A percentile compares a stretch with the other conserved stretches of the same genome.
Conservation (phyloP, 2,888 invertebrate species). For the Scelioninae gen. 1 region DNA sequence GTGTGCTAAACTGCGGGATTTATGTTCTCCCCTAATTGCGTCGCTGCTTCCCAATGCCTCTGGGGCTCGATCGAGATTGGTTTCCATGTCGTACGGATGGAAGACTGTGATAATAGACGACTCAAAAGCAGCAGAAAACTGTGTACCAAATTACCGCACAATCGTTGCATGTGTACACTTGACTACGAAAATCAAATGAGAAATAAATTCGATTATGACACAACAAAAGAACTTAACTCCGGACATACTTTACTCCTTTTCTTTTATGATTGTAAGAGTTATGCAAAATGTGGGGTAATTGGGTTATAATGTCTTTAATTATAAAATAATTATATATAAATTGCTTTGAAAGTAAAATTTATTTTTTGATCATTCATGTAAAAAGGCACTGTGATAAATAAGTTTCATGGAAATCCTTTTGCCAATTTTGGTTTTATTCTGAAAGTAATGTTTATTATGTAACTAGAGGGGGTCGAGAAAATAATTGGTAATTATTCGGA, state of each 20-base stretch:
- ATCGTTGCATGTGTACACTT: slow-evolving; percentile 57
- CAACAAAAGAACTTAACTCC: slow-evolving; percentile 36
- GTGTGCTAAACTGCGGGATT: slow-evolving; percentile 83
- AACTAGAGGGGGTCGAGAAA: too few relatives aligned
- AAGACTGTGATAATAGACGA: slow-evolving; percentile 71
- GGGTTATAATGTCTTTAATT: too few relatives aligned
- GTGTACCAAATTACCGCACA: slow-evolving; percentile 61
- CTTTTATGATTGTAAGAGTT: too few relatives aligned
- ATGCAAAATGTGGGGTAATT: too few relatives aligned
- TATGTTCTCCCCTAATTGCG: slow-evolving; percentile 83
- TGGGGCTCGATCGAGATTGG: slow-evolving; percentile 73
- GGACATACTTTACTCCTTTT: slow-evolving; percentile 8
- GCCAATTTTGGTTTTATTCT: too few relatives aligned
- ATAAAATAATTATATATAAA: too few relatives aligned
- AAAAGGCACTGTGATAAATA: too few relatives aligned
- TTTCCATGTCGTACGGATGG: slow-evolving; percentile 72
- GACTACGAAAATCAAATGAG: slow-evolving; percentile 55
- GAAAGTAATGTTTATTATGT: too few relatives aligned
- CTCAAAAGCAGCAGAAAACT: slow-evolving; percentile 68
- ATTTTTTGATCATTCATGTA: too few relatives aligned
- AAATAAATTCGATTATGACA: slow-evolving; percentile 62
- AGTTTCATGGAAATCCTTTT: too few relatives aligned
- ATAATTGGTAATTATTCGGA: too few relatives aligned
- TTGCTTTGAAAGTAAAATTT: too few relatives aligned
- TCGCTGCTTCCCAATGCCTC: slow-evolving; percentile 76